Percentiles rank a stretch among this genome's conserved stretches.
Conservation (phyloP, 2,113 vertebrate genomes). For the Gnathochromis pfefferi region DNA sequence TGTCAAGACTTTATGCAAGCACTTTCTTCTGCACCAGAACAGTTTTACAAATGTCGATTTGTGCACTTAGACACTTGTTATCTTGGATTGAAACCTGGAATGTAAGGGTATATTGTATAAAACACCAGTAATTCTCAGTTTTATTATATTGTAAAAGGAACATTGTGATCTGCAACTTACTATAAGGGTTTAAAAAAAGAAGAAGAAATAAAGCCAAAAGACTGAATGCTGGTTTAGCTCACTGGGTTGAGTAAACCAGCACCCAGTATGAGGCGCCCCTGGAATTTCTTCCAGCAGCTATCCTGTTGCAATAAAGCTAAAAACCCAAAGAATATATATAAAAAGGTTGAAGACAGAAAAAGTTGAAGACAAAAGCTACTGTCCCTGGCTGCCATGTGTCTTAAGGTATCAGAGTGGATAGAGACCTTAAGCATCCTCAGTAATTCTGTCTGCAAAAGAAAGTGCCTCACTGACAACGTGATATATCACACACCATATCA, state of each 20-base stretch:
- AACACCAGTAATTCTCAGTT: not conserved
- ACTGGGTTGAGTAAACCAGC: not conserved
- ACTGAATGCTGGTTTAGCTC: not conserved
- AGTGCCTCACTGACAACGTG: not conserved
- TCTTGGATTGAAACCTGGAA: not conserved
- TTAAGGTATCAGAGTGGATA: constrained; percentile 50
- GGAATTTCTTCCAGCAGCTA: not conserved
- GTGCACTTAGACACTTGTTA: not conserved
- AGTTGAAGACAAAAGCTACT: constrained; percentile 64
- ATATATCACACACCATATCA: not conserved
- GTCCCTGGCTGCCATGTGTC: constrained; percentile 85
- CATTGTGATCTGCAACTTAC: not conserved
- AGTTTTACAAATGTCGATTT: no score
- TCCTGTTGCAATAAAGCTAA: not conserved
- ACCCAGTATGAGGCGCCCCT: not conserved
- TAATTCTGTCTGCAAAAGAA: not conserved
- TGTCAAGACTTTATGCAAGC: not conserved
- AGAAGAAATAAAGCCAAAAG: not conserved
- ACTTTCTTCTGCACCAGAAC: not conserved
- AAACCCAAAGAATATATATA: not conserved
- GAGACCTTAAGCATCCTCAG: not conserved
- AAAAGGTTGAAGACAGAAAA: constrained; percentile 4
- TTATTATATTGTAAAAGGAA: not conserved
- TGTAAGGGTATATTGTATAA: not conserved
- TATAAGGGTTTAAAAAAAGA: not conserved